Base-by-base conservation (phyloP, 2,888 invertebrate species). In the Stenotaenia linearis region DNA sequence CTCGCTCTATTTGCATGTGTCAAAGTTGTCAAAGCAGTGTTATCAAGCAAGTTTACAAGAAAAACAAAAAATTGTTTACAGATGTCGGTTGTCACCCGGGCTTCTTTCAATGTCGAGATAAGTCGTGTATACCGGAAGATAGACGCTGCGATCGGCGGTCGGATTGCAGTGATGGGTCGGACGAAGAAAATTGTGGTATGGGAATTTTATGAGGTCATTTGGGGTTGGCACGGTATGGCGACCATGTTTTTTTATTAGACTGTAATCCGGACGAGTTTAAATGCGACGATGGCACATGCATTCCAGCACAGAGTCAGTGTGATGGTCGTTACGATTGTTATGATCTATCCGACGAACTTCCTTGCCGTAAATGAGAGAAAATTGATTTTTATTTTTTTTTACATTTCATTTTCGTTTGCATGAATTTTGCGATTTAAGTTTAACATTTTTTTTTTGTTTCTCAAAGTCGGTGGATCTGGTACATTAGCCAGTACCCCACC, bases 291-390 rank as follows among this genome's bases (percentile, higher is more conserved):
- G 84, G 84, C 10, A 80, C 77, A 18, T 84, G 84, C 79, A 82
- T 84, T 37, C 81, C 79, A 10, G 84, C 83, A 61, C 85, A 84
- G 80, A 85, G 84, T 77, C 87, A 87, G 40, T 85, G 85, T 82
- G 84, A 85, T 81, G 82, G 84, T 15, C 81, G 83, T 28, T 83
- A 83, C 75, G 85, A 86, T 79, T 88, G 88, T 82, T 80, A 81
- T 4, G 88, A 88, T 82, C 84, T 85, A 28, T 84, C 84, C n/a
- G 88, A 88, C 83, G 88, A 88, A 82, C 81, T 82, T 21, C 84
- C 85, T 80, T 89, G 88, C 83, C 84, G 87, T 87, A 84, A 84
- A 78, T 82, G 69, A 32, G 40, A 69, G 56, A 5, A 56, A 69
- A 69, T 25, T 21, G n/a, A 7, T 45, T 15, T 45, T 1, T 45